Base-by-base conservation (phyloP, 2,113 vertebrate genomes). In the Nothobranchius kuhntae region DNA sequence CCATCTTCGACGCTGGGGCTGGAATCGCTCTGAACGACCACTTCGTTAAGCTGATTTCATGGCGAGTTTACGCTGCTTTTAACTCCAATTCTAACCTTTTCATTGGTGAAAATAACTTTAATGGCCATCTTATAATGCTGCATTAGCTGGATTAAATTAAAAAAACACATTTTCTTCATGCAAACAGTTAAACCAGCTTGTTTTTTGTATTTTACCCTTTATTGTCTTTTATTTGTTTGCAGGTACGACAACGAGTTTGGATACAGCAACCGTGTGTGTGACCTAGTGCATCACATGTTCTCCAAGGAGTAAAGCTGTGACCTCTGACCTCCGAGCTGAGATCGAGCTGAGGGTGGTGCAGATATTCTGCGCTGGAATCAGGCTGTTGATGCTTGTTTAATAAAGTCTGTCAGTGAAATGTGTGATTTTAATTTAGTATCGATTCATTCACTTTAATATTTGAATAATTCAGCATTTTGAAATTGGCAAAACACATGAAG, bases 201-300 rank as follows among this genome's bases (percentile, higher is more conserved):
- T 75, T 38, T 21, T 55, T 12, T 9, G 46, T 5, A 14, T 48
- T 26, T 48, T 53, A 8, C 12, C 40, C 10, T 42, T 42, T 42
- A 42, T 2, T 30, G 56, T 46, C 58, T 11, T 55, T 30, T 30
- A 2, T 45, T 9, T 15, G n/a, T 21, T 21, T 6, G 9, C 4
- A 99, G 98, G 98, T 99, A 99, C 52, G 98, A 99, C 92, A 99
- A 99, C 0, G 98, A 99, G 90, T 98, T 91, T 0, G 98, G 93
- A 55, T 99, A 99, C 93, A 99, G 97, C 93, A 93, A 93, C 92
- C 94, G 98, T 46, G 96, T 99, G 50, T 93, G 95, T 75, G 97
- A 99, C 91, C 94, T 99, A 76, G 93, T 98, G 91, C 92, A 88
- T 69, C 91, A 97, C 91, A 98, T 99, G 95, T 90, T 94, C 53